These are phyloP conservation scores for Cosmopolites sordidus DNA, from an alignment of 2,888 invertebrate genomes.

Conservation along the genomic window DNA sequence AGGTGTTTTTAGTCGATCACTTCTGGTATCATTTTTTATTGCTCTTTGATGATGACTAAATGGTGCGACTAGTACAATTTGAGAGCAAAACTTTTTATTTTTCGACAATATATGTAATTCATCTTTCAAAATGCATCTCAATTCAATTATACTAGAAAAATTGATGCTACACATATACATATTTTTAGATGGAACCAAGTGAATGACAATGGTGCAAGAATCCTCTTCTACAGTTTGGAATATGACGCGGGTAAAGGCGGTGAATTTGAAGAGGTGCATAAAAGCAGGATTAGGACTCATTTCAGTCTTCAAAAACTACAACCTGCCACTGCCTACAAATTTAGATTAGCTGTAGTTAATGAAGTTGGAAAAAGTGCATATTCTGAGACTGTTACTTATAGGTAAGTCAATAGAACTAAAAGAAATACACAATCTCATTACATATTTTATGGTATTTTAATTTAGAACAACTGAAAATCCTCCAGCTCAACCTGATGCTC, in stretches of 20 bases:
- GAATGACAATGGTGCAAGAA: slow-evolving; percentile 74
- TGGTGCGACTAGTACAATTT: no score
- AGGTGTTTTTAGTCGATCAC: no score
- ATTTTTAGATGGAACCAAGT: slow-evolving; percentile 42
- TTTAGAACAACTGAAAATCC: slow-evolving; percentile 69
- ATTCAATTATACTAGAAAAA: no score
- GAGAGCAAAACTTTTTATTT: no score
- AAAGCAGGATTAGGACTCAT: slow-evolving; percentile 71
- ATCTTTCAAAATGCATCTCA: no score
- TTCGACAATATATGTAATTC: no score
- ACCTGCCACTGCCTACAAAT: slow-evolving; percentile 75
- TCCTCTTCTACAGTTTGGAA: slow-evolving; percentile 73
- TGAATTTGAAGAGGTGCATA: slow-evolving; percentile 68
- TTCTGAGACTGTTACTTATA: slow-evolving; percentile 58
- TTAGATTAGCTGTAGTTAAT: slow-evolving; percentile 80
- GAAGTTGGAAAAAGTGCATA: slow-evolving; percentile 71
- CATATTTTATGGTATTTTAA: no score
- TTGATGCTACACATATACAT: no score
- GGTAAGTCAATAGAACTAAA: slow-evolving; percentile 8
- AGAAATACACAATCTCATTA: not conserved
- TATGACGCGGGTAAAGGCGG: slow-evolving; percentile 67
- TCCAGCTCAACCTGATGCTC: slow-evolving; percentile 75
- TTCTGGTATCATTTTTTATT: no score
- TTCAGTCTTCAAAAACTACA: slow-evolving; percentile 65
- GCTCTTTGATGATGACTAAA: no score